These are phyloP conservation scores for Sorex araneus DNA, from an alignment of 2,113 vertebrate species.

Conservation along the genomic window DNA sequence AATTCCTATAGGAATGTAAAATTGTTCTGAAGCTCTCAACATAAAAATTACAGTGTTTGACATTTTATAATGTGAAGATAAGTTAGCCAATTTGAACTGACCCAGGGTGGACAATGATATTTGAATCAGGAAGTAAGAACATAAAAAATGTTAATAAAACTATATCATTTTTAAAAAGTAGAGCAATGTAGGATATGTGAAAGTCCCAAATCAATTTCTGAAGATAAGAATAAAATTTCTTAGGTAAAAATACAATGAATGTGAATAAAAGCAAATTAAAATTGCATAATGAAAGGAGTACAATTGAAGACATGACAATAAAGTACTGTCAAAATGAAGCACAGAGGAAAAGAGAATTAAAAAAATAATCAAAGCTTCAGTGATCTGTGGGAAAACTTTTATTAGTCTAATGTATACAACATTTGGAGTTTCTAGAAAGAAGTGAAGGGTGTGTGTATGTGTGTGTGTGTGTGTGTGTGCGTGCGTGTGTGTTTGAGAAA, in stretches of 20 bases:
- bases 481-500: neutral
- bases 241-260: neutral
- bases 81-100: neutral
- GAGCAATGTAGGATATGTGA: neutral
- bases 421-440: neutral
- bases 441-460: neutral
- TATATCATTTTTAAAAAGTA: neutral
- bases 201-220: neutral
- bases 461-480: neutral
- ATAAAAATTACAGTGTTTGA: no score
- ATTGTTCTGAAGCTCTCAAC: no score
- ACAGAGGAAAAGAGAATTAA: neutral
- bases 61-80: neutral
- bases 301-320: neutral
- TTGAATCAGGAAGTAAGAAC: neutral
- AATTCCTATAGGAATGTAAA: no score
- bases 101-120: neutral
- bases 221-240: neutral
- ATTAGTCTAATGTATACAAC: neutral
- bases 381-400: neutral
- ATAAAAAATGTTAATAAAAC: no score
- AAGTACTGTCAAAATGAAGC: neutral
- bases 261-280: slow-evolving; percentile 21
- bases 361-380: neutral
- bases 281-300: neutral